Evolutionary conservation across 2,888 invertebrate genomes (phyloP), one percentile per base, ranked within the genome.

Genomic region (Trichogramma evanescens): DNA sequence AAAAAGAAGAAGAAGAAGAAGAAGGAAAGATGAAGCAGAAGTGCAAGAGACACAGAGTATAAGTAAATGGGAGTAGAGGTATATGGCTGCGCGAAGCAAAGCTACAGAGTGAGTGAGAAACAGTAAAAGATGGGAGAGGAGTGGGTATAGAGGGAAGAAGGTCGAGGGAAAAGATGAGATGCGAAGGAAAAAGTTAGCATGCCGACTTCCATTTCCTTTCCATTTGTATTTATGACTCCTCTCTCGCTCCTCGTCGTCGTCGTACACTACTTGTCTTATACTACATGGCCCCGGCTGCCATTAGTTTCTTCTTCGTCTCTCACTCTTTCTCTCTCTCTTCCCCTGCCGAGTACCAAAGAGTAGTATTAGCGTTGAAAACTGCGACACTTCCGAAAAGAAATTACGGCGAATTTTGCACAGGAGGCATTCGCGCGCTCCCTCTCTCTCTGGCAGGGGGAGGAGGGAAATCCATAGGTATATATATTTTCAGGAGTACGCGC

Each of bases 141-240:
- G 26, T 26, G 26, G 26, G 26, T 26, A 26, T 2, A 3, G 58
- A 57, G 63, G 56, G 52, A 63, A 46, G 59, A 54, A 60, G 59
- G 26, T 54, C 54, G 65, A 58, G 56, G 60, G 59, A 63, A 58
- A 60, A 57, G 61, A 59, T 60, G 58, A 64, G 61, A 62, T 13
- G 58, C 58, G 54, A 63, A 53, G 61, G 64, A 66, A 66, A 66
- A 70, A 67, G 61, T 65, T 68, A 50, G 50, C 63, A 61, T 60
- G 58, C 61, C 58, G 61, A 54, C 61, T 66, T 63, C 67, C 66
- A 69, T 71, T 73, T 71, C 68, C 69, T 66, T 69, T 71, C 49
- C 69, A 70, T 71, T 72, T 69, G 69, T 73, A 72, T 72, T 73
- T 70, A 72, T 69, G 69, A 65, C 65, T 53, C 54, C 46, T 54